Base-by-base conservation (phyloP, 2,888 invertebrate species). In the Lycophotia porphyrea region DNA sequence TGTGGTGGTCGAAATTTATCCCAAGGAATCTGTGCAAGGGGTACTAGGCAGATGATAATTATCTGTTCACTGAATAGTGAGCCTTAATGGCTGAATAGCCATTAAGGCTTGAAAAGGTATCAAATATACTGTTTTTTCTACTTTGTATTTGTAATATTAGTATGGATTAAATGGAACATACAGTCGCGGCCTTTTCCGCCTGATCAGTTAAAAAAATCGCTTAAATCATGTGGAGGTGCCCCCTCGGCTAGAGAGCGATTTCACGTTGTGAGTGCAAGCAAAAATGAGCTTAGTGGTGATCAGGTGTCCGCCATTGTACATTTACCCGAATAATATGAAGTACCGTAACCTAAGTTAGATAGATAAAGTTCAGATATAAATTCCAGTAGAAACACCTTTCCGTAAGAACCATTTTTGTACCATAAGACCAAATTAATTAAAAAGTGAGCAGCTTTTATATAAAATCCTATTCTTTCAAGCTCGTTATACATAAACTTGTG, bases 361-460 rank as follows among this genome's bases (percentile, higher is more conserved):
- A 55, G 27, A 52, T 52, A 52, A 21, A 64, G 27, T 27, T 15
- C 18, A 21, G 15, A 47, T 34, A 21, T 49, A 36, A 27, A 4
- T 27, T 36, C 21, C 34, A 8, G 36, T 8, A 55, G 42, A 42
- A 42, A 34, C 8, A 44, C 24, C 24, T 49, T 61, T 27, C 18
- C 34, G 24, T 27, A 27, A 52, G 49, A 21, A 74, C 39, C 61
- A 63, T 8, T 75, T 24, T 55, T 47, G 47, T 47, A 74, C 1
- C 47, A 47, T 31, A 58, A 55, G 47, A 74, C 39, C n/a, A 60
- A 76, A 75, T 58, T 58, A 47, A 75, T 65, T 74, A 39, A 65
- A 74, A 64, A 39, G 13, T n/a, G 2, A 60, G 13, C 15, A 34
- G 5, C 21, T 63, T 49, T 39, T 11, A n/a, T 15, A n/a, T 74